These are phyloP conservation scores for Cavia porcellus DNA, from an alignment of 2,113 vertebrate genomes.

Conservation along the genomic window DNA sequence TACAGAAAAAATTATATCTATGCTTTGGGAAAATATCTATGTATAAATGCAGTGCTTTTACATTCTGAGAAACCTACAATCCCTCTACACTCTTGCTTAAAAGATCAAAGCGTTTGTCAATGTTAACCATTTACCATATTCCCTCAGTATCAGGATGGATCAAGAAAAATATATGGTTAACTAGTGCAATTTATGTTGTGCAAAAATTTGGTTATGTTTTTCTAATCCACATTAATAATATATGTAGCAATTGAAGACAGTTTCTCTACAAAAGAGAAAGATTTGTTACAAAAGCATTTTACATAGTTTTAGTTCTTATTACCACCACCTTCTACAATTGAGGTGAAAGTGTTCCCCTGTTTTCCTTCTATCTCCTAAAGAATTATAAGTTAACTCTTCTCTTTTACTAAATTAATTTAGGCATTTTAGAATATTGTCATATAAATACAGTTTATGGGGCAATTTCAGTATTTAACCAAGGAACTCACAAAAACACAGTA, in stretches of 20 bases:
- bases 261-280: neutral
- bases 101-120: neutral
- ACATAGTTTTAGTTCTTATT: neutral
- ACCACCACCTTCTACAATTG: neutral
- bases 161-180: neutral
- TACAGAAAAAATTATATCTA: neutral
- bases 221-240: neutral
- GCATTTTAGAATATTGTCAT: neutral
- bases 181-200: neutral
- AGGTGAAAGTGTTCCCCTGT: neutral
- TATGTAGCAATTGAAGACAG: neutral
- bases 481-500: neutral
- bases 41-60: neutral
- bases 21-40: neutral
- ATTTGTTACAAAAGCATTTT: neutral
- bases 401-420: neutral
- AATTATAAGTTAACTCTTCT: neutral
- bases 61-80: neutral
- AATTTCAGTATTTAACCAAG: neutral
- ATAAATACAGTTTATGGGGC: neutral
- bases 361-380: neutral
- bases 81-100: neutral
- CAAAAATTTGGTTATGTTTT: neutral
- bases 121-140: neutral
- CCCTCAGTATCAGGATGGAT: neutral